Base-by-base conservation (phyloP, 2,113 vertebrate species). In the Noctilio leporinus region DNA sequence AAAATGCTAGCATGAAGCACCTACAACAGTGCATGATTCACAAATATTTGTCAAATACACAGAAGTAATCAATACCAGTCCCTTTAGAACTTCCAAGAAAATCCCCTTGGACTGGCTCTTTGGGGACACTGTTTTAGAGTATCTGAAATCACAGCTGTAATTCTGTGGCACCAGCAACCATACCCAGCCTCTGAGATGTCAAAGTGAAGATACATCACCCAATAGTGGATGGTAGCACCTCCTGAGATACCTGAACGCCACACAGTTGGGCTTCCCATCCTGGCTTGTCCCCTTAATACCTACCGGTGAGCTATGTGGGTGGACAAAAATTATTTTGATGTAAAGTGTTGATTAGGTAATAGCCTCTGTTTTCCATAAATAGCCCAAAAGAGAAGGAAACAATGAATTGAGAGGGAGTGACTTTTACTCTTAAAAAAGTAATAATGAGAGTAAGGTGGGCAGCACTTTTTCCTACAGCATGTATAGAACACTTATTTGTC, bases 301-400 rank as follows among this genome's bases (percentile, higher is more conserved):
- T 95, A 91, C 80, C 86, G 70, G 72, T 59, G 67, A 93, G 72
- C 53, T 95, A 84, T 91, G 83, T 94, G 86, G 33, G 35, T 17
- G 12, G 12, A 70, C 17, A 24, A 76, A 95, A 95, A 86, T 78
- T 30, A 97, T 55, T 93, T 96, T 35, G n/a, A 20, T 26, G 11
- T 64, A 81, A 80, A 89, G 65, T 59, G 67, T 89, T 89, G 57
- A 78, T 59, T 38, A 78, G 38, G 53, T n/a, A 73, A 90, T 53
- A 38, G 45, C 78, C 49, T 95, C 20, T 22, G 10, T 81, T 45
- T 92, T 67, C 92, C 38, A 55, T n/a, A 82, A 82, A 78, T 5
- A 73, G 43, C 24, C 10, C 10, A 8, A 85, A 83, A 91, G 28
- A 83, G 51, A 59, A 11, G 55, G 28, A 53, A 92, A 76, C 70